Evolutionary conservation across 2,888 invertebrate genomes (phyloP).

Genomic region (Nezara viridula): DNA sequence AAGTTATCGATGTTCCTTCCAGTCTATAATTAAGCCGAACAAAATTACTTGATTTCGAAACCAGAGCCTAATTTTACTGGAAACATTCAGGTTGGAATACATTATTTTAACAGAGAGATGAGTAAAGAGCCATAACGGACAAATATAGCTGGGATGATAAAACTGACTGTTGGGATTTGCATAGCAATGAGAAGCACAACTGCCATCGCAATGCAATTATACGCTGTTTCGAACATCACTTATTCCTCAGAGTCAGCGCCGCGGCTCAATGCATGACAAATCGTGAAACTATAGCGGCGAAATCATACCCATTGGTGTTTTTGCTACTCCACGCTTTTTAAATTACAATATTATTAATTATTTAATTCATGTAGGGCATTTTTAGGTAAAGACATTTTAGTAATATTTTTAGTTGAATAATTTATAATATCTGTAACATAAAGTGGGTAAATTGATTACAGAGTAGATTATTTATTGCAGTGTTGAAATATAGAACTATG

Average conservation of each 20-base stretch:
- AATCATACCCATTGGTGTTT: background rate
- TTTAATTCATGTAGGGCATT: no score
- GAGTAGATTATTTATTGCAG: no score
- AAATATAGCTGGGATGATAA: background rate
- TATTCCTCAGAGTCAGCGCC: background rate
- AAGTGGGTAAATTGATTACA: no score
- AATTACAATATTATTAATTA: no score
- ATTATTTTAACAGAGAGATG: background rate
- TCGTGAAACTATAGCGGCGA: background rate
- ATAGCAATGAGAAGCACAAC: background rate
- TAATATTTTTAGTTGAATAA: no score
- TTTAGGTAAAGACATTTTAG: no score
- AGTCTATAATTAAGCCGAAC: background rate
- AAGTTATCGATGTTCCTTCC: background rate
- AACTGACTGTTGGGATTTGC: background rate
- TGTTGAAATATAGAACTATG: no score
- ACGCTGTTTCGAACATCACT: background rate
- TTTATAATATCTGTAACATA: no score
- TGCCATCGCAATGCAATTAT: background rate
- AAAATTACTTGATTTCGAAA: background rate
- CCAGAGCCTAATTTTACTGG: background rate
- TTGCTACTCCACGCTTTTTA: no score
- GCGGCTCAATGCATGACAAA: background rate
- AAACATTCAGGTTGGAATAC: background rate
- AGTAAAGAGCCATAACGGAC: background rate